Conservation (phyloP, 2,797 vertebrate species). For the Microcaecilia unicolor region DNA sequence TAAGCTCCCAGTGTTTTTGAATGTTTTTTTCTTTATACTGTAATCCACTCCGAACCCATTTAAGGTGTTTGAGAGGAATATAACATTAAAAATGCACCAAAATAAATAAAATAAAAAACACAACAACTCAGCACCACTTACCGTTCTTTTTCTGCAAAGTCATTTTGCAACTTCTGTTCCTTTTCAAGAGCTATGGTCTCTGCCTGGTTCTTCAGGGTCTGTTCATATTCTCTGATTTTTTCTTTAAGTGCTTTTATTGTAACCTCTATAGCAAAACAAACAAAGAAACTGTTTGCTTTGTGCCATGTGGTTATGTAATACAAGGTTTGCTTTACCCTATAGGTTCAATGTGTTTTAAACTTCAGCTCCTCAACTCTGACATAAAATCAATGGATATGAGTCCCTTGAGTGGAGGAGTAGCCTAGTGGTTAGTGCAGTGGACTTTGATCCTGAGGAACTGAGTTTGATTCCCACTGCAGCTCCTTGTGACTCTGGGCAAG, state of each 20-base stretch:
- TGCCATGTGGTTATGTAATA: slow-evolving; percentile 29
- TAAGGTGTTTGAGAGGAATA: too few species aligned
- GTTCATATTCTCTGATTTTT: slow-evolving; percentile 96
- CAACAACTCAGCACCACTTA: too few species aligned
- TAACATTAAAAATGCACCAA: too few species aligned
- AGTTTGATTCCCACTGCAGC: too few species aligned
- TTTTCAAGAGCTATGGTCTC: slow-evolving; percentile 92
- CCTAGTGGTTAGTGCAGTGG: too few species aligned
- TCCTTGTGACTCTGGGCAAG: too few species aligned
- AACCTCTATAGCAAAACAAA: slow-evolving; percentile 72
- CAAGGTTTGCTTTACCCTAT: slow-evolving; percentile 32
- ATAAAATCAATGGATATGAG: slow-evolving; percentile 93
- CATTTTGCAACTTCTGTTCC: slow-evolving; percentile 91
- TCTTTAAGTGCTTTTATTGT: slow-evolving; percentile 98
- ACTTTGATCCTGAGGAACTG: too few species aligned
- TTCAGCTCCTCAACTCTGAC: slow-evolving; percentile 80
- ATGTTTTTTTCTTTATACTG: too few species aligned
- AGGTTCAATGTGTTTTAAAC: slow-evolving; percentile 72
- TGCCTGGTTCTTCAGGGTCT: slow-evolving; percentile 90
- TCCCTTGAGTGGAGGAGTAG: too few species aligned
- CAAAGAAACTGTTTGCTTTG: slow-evolving; percentile 36
- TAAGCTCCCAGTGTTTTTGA: too few species aligned
- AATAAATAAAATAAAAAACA: too few species aligned
- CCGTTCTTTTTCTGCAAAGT: slow-evolving; percentile 97
- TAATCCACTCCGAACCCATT: too few species aligned